phyloP scores from a whole-genome alignment of 2,113 vertebrate species.

The Rhinopomastus cyanomelas region DNA sequence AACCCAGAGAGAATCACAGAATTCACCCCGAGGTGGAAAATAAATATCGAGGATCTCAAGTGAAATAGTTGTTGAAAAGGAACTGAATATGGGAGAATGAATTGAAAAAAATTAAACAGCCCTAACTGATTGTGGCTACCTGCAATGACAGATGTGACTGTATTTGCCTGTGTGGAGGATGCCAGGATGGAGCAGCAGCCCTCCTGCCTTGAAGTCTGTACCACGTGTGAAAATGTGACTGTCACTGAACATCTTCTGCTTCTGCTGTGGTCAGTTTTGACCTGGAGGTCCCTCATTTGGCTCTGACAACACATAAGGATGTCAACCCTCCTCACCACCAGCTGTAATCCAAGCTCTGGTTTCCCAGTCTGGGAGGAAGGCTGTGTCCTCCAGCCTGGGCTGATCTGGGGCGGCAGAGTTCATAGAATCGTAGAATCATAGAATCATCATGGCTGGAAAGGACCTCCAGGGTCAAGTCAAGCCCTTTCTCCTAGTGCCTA shows the following conservation, averaged over 20 bases:
- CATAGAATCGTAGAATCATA: too few relatives aligned
- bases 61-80: conserved; percentile 28
- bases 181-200: not conserved
- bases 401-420: not conserved
- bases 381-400: not conserved
- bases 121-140: not conserved
- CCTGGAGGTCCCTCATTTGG: not conserved
- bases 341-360: not conserved
- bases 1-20: conserved; percentile 6
- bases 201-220: not conserved
- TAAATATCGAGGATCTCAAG: conserved; percentile 15
- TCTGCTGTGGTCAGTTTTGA: not conserved
- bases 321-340: not conserved
- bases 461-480: too few relatives aligned
- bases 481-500: too few relatives aligned
- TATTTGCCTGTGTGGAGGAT: not conserved
- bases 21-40: conserved; percentile 28
- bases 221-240: not conserved
- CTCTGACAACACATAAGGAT: not conserved
- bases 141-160: not conserved
- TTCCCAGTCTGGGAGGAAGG: not conserved
- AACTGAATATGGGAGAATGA: conserved; percentile 16
- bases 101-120: not conserved
- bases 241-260: not conserved
- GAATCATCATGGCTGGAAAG: too few relatives aligned